Evolutionary conservation across 2,888 invertebrate genomes (phyloP), one percentile per base, ranked within the genome.

Genomic region (Isoperla grammatica): DNA sequence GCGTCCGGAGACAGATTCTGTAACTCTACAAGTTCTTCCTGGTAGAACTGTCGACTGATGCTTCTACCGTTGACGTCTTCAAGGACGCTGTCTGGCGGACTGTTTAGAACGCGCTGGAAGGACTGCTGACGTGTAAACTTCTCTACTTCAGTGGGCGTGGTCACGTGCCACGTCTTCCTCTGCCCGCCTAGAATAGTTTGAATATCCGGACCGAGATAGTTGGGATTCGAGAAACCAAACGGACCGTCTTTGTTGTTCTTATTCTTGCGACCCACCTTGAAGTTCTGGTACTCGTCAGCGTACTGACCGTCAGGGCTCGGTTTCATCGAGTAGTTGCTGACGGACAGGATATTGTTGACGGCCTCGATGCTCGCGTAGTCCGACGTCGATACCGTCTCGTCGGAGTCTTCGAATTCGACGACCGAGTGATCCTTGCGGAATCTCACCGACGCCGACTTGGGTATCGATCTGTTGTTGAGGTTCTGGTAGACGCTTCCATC

Each of bases 361-460:
- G 71, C 69, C 72, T 87, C 88, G 53, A 87, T 85, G 69, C 87
- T 87, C 57, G 86, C 87, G 72, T 88, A 88, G 69, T 88, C 88
- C 3, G 88, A 87, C 1, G 88, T 87, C 0, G 85, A 85, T 62
- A 79, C 69, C 62, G 81, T 81, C 57, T 76, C 76, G 61, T 81
- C 81, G 1, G 72, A 74, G 65, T 84, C 83, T 60, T 82, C 81
- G 48, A 79, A 76, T 17, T 77, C 77, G 20, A 76, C 74, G n/a
- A 75, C 71, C 63, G 74, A 73, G 9, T 80, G 79, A 5, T 62
- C 58, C n/a, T 43, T 42, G 11, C 63, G 57, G 67, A 84, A 83
- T 59, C 83, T 75, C 2, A 82, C 82, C 3, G 83, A 82, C 2
- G 81, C 82, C 1, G 77, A 79, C 60, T 77, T 79, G 2, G 82